Percentiles rank a stretch among this genome's conserved stretches.
These are phyloP conservation scores for Drosophila pectinifera DNA, from an alignment of 1,140 invertebrate genomes.

Conservation along the genomic window DNA sequence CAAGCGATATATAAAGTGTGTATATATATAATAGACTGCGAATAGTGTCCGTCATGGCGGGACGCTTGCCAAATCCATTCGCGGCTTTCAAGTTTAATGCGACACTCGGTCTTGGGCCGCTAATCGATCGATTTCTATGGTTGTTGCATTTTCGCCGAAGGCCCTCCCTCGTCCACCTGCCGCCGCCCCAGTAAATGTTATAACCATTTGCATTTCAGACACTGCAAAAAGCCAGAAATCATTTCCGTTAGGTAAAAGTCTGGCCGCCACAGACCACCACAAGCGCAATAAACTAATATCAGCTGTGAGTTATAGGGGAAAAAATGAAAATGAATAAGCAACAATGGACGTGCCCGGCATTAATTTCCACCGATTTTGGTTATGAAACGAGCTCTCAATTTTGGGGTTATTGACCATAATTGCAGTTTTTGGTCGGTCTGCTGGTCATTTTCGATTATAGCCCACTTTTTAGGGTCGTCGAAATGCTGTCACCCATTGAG, in stretches of 20 bases:
- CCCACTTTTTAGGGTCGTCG: constrained; percentile 26
- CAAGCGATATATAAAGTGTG: constrained; percentile 3
- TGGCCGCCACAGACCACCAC: background rate
- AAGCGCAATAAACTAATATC: constrained; percentile 4
- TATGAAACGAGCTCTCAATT: constrained; percentile 59
- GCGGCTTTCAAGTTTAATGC: constrained; percentile 72
- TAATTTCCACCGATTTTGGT: constrained; percentile 31
- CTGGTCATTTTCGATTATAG: constrained; percentile 34
- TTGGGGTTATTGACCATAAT: constrained; percentile 82
- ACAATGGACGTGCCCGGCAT: constrained; percentile 46
- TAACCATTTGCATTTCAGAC: constrained; percentile 40
- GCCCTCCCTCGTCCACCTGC: constrained; percentile 2
- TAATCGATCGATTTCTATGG: constrained; percentile 78
- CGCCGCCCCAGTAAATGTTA: constrained; percentile 8
- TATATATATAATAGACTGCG: background rate
- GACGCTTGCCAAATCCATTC: constrained; percentile 39
- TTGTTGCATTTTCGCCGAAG: constrained; percentile 53
- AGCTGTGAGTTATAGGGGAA: background rate
- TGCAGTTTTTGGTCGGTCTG: constrained; percentile 42
- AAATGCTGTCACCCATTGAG: background rate
- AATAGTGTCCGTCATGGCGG: constrained; percentile 36
- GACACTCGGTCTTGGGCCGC: constrained; percentile 57
- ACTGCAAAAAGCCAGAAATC: constrained; percentile 28
- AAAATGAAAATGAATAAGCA: constrained; percentile 1
- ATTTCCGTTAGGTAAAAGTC: constrained; percentile 73